Base-by-base conservation (phyloP, 2,888 invertebrate species). In the Gnatocerus cornutus region DNA sequence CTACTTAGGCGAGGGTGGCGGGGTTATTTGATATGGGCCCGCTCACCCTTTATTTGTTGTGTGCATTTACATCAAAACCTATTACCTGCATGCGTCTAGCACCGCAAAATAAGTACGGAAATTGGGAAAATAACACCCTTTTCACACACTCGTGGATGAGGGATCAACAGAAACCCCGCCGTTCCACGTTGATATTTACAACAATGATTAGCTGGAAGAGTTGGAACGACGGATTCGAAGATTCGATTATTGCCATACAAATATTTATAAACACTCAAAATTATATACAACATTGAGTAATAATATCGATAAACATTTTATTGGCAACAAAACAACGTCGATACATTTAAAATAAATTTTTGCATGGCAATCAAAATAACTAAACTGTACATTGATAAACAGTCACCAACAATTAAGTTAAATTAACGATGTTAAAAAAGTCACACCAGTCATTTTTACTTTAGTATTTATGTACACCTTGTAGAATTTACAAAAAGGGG, bases 1-100 rank as follows among this genome's bases (percentile, higher is more conserved):
- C 83, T 84, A 83, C 79, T 83, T 84, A 84, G 84, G 84, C 84
- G 72, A 76, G 67, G 76, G 71, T 67, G 73, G 72, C 73, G 61
- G 66, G 68, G 68, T 61, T 75, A 74, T 74, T 69, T 80, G 78
- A 81, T 81, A 81, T 78, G 75, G 68, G 70, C 76, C 76, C 65
- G 63, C 71, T 21, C 46, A 56, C 70, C 72, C 70, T 52, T 52
- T 65, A 69, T 70, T 68, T 75, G 70, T 21, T 77, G 74, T 80
- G 80, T 80, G 80, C 81, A 80, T 76, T 78, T 61, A 79, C 82
- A 83, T 77, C 79, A 79, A 81, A 82, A 82, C 75, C 72, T 78
- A 76, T 73, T 76, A 67, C 59, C 66, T 76, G 29, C 50, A 37
- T 67, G 69, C 69, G 58, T 41, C 63, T 66, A 70, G 63, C 72